Percentiles rank a stretch among this genome's conserved stretches.
Evolutionary conservation across 2,888 invertebrate species (phyloP).

Genomic region (Hybos culiciformis): DNA sequence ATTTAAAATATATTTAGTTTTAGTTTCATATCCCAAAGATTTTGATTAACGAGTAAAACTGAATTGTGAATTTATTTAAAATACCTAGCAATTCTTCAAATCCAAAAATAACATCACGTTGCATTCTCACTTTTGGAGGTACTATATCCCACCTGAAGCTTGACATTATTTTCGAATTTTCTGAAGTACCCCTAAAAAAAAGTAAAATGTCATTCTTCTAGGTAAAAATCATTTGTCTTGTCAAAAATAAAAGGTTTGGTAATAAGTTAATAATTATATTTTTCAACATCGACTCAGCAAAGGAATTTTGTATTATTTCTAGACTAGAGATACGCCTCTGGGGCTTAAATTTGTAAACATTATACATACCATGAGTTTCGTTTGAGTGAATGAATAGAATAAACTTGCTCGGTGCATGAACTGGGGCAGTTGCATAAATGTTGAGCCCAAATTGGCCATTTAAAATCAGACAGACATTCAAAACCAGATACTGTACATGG

Average conservation of each 20-base stretch:
- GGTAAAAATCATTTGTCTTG: background rate
- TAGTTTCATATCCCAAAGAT: background rate
- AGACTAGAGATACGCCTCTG: too few relatives aligned
- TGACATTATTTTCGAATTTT: constrained; percentile 27
- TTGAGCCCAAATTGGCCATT: constrained; percentile 31
- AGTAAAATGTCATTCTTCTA: constrained; percentile 19
- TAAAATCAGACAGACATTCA: constrained; percentile 28
- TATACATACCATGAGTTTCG: constrained; percentile 23
- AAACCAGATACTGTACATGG: constrained; percentile 29
- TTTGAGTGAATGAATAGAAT: constrained; percentile 27
- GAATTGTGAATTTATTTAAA: background rate
- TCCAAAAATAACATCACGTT: constrained; percentile 42
- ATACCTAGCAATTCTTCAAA: constrained; percentile 44
- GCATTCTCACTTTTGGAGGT: constrained; percentile 40
- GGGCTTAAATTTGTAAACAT: background rate
- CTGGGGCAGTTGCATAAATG: constrained; percentile 30
- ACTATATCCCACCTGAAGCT: constrained; percentile 41
- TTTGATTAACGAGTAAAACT: background rate
- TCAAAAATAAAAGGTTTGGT: too few relatives aligned
- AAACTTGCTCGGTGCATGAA: constrained; percentile 28
- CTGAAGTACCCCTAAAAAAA: constrained; percentile 14
- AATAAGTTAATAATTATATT: too few relatives aligned
- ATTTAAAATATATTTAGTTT: background rate
- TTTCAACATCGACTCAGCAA: too few relatives aligned
- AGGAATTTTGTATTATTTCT: too few relatives aligned